A percentile compares a stretch with the other conserved stretches of the same genome.
Conservation (phyloP, 2,113 vertebrate genomes). For the Hydrolagus affinis region DNA sequence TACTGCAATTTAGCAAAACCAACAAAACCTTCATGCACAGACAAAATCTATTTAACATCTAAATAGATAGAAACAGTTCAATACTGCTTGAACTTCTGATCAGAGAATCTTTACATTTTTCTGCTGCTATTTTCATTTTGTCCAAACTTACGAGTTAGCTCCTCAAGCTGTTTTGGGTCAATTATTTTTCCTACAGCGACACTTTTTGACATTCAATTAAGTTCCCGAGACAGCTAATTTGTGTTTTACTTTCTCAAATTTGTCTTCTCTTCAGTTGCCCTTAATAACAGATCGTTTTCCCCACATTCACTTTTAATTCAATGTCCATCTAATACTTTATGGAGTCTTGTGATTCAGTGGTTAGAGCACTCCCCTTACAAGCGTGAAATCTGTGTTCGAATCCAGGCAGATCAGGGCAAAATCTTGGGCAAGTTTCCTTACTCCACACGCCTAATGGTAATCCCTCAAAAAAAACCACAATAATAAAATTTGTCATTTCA, state of each 20-base stretch:
- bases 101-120: background rate
- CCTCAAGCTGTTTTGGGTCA: background rate
- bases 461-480: too few species aligned
- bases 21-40: too few species aligned
- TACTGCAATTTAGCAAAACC: too few species aligned
- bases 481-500: too few species aligned
- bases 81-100: background rate
- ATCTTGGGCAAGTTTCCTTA: too few species aligned
- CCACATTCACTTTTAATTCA: background rate
- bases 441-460: too few species aligned
- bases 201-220: conserved; percentile 45
- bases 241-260: conserved; percentile 48
- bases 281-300: conserved; percentile 38
- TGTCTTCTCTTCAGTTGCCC: conserved; percentile 38
- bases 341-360: too few species aligned
- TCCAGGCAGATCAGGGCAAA: too few species aligned
- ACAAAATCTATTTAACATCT: background rate
- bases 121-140: too few species aligned
- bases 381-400: too few species aligned
- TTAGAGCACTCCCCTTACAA: too few species aligned
- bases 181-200: conserved; percentile 40
- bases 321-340: background rate
- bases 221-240: conserved; percentile 43
- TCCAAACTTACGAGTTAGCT: background rate
- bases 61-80: background rate